Conservation (phyloP, 2,888 invertebrate genomes). For the Acronicta alni region DNA sequence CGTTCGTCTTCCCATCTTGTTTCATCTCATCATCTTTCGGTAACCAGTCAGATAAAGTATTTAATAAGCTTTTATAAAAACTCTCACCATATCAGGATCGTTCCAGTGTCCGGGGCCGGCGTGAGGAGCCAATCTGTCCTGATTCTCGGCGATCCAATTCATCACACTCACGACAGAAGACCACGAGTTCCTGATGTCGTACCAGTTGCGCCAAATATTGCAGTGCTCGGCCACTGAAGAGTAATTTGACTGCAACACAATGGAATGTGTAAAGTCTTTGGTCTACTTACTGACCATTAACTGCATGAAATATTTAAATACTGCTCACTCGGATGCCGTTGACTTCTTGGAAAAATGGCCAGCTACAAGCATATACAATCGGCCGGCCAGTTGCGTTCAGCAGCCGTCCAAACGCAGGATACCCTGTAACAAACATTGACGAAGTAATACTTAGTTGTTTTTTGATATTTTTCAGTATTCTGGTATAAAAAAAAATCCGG, state of each 20-base stretch:
- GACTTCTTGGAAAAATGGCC: conserved; percentile 93
- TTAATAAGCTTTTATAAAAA: neutral
- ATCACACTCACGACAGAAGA: conserved; percentile 87
- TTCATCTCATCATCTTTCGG: too few species aligned
- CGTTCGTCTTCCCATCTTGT: too few species aligned
- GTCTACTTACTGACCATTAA: too few species aligned
- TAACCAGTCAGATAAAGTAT: too few species aligned
- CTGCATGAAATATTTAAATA: neutral
- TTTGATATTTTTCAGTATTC: too few species aligned
- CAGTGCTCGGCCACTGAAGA: conserved; percentile 87
- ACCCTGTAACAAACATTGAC: conserved; percentile 86
- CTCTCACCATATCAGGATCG: conserved; percentile 92
- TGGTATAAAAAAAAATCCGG: too few species aligned
- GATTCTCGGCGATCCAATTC: conserved; percentile 90
- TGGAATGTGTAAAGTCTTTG: too few species aligned
- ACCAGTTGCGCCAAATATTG: conserved; percentile 92
- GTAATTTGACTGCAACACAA: conserved; percentile 88
- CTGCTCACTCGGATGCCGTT: conserved; percentile 61
- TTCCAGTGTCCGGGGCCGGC: conserved; percentile 93
- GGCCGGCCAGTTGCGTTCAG: conserved; percentile 93
- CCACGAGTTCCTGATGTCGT: conserved; percentile 92
- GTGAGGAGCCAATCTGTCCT: conserved; percentile 87
- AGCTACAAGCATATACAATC: conserved; percentile 95
- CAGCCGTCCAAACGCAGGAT: conserved; percentile 91
- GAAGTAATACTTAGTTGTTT: too few species aligned